Evolutionary conservation across 2,888 invertebrate species (phyloP), one percentile per base, ranked within the genome.

Genomic region (Aromia moschata): DNA sequence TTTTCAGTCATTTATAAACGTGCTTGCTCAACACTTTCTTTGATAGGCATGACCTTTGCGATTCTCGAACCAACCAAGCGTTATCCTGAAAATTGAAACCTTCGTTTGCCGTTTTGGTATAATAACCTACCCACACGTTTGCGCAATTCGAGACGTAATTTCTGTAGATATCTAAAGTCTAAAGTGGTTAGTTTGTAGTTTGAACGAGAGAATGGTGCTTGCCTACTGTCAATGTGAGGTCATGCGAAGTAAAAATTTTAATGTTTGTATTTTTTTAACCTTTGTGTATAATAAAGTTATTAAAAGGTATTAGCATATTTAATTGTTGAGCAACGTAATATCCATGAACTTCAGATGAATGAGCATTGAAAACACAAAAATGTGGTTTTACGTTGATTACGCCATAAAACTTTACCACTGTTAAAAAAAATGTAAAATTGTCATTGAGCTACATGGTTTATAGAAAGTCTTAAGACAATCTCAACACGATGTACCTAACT

Each of bases 181-280:
- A 46, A 14, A 11, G 45, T 17, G 17, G 33, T 46, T 46, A 46
- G 17, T 46, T 15, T 46, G 16, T 46, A 16, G 45, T 46, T 46
- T 31, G 17, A 40, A 40, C 15, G 40, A n/a, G 45, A 46, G 45
- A 33, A 46, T 31, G 31, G 45, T 33, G 45, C 7, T 30, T 33
- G 45, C 7, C 31, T 46, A 46, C 33, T 30, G 45, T n/a, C 31
- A 16, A 46, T 46, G 17, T 31, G 45, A 46, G 45, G 45, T 46
- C 45, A 46, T 46, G 45, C 33, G 45, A 46, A 46, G 16, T 31
- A 45, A 15, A 30, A n/a, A 31, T 46, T 46, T 33, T 46, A 16
- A 46, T 40, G 18, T 40, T 40, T 30, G 31, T 31, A 25, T n/a
- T 16, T 46, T 44, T 46, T 46, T 46, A 30, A 31, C 45, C 45